Percentiles rank a stretch among this genome's conserved stretches.
These are phyloP conservation scores for Eupithecia pulchellata DNA, from an alignment of 2,888 invertebrate species.

Conservation along the genomic window DNA sequence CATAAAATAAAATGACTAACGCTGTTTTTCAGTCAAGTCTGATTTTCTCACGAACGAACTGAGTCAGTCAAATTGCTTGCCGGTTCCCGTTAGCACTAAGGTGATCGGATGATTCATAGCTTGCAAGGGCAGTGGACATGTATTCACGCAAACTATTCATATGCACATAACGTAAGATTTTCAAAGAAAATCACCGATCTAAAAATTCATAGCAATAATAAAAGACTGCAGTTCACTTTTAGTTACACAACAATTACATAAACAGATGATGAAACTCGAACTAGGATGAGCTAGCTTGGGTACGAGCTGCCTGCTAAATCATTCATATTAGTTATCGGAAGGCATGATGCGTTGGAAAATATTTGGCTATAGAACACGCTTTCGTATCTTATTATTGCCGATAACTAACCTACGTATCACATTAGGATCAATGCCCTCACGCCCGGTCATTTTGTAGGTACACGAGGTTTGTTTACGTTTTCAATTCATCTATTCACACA, in stretches of 20 bases:
- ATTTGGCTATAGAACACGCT: conserved; percentile 26
- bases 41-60: conserved; percentile 54
- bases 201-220: conserved; percentile 37
- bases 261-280: conserved; percentile 71
- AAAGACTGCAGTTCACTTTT: conserved; percentile 61
- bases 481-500: conserved; percentile 53
- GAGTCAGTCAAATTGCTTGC: conserved; percentile 59
- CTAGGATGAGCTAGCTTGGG: conserved; percentile 68
- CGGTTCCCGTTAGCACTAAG: conserved; percentile 56
- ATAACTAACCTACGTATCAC: conserved; percentile 50
- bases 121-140: conserved; percentile 3
- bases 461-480: conserved; percentile 66
- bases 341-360: background rate
- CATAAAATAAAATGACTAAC: conserved; percentile 39
- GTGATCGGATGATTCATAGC: conserved; percentile 38
- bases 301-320: conserved; percentile 49
- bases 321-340: conserved; percentile 13
- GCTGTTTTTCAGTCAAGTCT: conserved; percentile 23
- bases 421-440: conserved; percentile 71
- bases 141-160: background rate
- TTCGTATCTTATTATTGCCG: conserved; percentile 39
- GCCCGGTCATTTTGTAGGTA: conserved; percentile 71
- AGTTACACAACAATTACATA: conserved; percentile 79
- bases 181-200: conserved; percentile 23
- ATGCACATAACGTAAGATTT: background rate